Conservation (phyloP, 2,888 invertebrate genomes). For the Dysmachus trigonus region DNA sequence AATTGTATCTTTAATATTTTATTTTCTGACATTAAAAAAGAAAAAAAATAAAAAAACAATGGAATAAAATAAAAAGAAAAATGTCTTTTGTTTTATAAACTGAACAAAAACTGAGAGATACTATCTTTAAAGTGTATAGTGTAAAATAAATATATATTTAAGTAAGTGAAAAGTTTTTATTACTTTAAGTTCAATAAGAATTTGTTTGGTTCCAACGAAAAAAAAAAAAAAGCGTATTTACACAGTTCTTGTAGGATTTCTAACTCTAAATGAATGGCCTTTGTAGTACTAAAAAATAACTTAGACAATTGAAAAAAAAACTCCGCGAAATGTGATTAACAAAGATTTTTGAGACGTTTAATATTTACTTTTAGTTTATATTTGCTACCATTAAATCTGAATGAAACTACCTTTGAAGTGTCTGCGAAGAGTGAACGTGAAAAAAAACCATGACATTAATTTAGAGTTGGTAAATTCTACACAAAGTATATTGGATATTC, state of each 20-base stretch:
- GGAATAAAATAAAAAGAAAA: no score
- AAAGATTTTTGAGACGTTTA: slow-evolving; percentile 12
- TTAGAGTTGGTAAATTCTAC: slow-evolving; percentile 38
- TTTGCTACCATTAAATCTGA: slow-evolving; percentile 10
- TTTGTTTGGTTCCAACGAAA: slow-evolving; percentile 14
- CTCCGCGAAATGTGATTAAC: slow-evolving; percentile 6
- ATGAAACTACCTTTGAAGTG: neutral
- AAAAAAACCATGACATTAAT: slow-evolving; percentile 32
- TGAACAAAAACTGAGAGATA: slow-evolving; percentile 16
- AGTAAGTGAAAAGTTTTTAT: slow-evolving; percentile 25
- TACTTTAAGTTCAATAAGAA: slow-evolving; percentile 32
- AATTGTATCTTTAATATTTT: slow-evolving; percentile 22
- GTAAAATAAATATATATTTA: slow-evolving; percentile 39
- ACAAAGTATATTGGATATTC: slow-evolving; percentile 28
- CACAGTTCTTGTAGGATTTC: slow-evolving; percentile 19
- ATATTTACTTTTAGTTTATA: neutral
- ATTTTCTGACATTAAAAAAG: slow-evolving; percentile 1
- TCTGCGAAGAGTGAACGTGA: neutral
- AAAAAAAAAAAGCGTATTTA: neutral
- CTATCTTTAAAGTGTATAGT: slow-evolving; percentile 39
- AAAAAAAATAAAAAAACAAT: no score
- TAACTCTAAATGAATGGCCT: slow-evolving; percentile 31
- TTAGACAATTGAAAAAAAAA: slow-evolving; percentile 14
- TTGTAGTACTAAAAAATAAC: slow-evolving; percentile 5
- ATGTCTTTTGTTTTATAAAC: slow-evolving; percentile 21